These are phyloP conservation scores for Apamea monoglypha DNA, from an alignment of 2,888 invertebrate species.

Conservation along the genomic window DNA sequence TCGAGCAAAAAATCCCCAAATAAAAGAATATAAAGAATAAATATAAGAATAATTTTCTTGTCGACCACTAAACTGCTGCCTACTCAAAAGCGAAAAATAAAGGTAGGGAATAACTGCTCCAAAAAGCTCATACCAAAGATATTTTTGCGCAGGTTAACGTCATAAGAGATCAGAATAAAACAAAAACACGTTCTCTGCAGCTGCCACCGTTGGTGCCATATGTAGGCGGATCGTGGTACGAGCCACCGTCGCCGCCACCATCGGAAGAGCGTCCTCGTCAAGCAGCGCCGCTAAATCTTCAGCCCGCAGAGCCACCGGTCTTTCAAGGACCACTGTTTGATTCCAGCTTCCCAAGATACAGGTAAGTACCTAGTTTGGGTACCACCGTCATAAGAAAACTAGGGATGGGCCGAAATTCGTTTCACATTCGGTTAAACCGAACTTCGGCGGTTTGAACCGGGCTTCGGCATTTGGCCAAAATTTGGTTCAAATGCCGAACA, in stretches of 20 bases:
- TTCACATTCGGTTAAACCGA: not conserved
- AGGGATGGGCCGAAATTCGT: not conserved
- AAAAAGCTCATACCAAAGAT: not conserved
- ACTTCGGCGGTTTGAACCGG: not conserved
- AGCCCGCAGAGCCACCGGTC: not conserved
- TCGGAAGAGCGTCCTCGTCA: not conserved
- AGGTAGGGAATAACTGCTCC: not conserved
- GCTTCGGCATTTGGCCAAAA: not conserved
- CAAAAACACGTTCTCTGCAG: not conserved
- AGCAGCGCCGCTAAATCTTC: not conserved
- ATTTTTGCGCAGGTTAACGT: constrained; percentile 3
- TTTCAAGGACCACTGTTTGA: not conserved
- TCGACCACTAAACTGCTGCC: not conserved
- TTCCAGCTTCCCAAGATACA: not conserved
- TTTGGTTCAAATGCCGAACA: not conserved
- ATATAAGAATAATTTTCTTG: no score
- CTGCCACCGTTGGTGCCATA: not conserved
- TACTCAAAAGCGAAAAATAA: not conserved
- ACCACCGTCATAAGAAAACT: not conserved
- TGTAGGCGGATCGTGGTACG: not conserved
- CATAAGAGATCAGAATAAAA: not conserved
- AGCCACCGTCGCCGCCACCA: not conserved
- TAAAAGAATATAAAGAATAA: no score
- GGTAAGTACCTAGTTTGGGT: not conserved
- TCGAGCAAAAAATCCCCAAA: no score